Base-by-base conservation (phyloP, 2,113 vertebrate genomes). In the Fregetta grallaria region DNA sequence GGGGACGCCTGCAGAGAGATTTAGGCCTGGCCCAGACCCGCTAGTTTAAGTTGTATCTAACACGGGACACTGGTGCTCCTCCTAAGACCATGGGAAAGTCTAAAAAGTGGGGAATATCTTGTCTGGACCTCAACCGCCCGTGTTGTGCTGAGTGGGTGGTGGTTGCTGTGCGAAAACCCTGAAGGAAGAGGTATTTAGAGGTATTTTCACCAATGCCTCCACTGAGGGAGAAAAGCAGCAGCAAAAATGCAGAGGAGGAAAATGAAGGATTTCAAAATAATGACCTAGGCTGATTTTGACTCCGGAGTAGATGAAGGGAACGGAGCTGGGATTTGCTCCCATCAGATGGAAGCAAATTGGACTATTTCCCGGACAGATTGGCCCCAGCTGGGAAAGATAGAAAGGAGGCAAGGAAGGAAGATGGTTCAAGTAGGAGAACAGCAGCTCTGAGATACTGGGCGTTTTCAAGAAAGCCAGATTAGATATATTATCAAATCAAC, bases 281-380 rank as follows among this genome's bases (percentile, higher is more conserved):
- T 92, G 91, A 96, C 94, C 70, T 45, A 72, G 92, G 86, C 63
- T 93, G 90, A 90, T 95, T 95, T 93, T 3, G 44, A 18, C 67
- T 77, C 79, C 22, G 4, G 72, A 84, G 79, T 83, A 97, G 92
- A 88, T 15, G 77, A 82, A 91, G 90, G 81, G 81, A 92, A 83
- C 10, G 7, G 81, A 94, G 74, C 67, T 96, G 92, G 96, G 92
- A 96, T 92, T 70, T 0, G 15, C 74, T 97, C 96, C 88, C 95
- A 93, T 96, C 96, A 96, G 92, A 97, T 95, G 94, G 92, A 94
- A 97, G 82, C 56, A 90, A 94, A 90, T 93, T 93, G 95, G 95
- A 96, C 75, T 79, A 26, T 76, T 97, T 97, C 96, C 95, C 81
- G 0, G 96, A 87, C 95, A 97, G 95, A 95, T 95, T 89, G 91